These are phyloP conservation scores for Poeciliopsis turrubarensis DNA, from an alignment of 2,113 vertebrate species.

Conservation along the genomic window DNA sequence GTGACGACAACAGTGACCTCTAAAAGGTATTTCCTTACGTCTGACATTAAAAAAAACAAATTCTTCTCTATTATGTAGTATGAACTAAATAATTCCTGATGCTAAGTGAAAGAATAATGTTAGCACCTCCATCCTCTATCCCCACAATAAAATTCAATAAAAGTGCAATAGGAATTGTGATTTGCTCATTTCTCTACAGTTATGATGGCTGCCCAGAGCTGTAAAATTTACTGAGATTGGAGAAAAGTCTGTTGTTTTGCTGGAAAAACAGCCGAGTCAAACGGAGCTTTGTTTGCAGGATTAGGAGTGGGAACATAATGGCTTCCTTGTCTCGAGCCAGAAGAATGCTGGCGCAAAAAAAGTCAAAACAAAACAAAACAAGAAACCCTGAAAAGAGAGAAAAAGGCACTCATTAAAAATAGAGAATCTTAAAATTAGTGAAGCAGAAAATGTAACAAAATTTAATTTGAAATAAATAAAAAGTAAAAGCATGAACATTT, in stretches of 20 bases:
- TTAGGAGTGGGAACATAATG: background rate
- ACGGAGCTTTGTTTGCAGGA: background rate
- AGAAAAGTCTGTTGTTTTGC: background rate
- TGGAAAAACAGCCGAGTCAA: conserved; percentile 8
- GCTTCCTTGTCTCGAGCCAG: background rate
- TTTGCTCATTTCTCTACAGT: background rate
- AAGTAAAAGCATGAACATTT: background rate
- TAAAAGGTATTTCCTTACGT: background rate
- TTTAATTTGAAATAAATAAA: background rate
- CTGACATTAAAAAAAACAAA: background rate
- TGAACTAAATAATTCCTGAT: background rate
- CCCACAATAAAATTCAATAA: background rate
- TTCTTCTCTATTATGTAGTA: background rate
- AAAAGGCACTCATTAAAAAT: background rate
- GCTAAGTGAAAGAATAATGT: background rate
- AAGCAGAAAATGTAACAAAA: background rate
- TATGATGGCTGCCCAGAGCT: background rate
- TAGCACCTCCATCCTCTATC: background rate
- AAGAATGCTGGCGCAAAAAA: background rate
- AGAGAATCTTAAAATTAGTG: no score
- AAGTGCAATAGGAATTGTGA: background rate
- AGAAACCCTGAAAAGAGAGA: background rate
- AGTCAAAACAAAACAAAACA: background rate
- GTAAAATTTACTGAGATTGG: background rate
- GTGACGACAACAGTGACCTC: no score